Evolutionary conservation across 2,888 invertebrate genomes (phyloP).

Genomic region (Mesoligia furuncula): DNA sequence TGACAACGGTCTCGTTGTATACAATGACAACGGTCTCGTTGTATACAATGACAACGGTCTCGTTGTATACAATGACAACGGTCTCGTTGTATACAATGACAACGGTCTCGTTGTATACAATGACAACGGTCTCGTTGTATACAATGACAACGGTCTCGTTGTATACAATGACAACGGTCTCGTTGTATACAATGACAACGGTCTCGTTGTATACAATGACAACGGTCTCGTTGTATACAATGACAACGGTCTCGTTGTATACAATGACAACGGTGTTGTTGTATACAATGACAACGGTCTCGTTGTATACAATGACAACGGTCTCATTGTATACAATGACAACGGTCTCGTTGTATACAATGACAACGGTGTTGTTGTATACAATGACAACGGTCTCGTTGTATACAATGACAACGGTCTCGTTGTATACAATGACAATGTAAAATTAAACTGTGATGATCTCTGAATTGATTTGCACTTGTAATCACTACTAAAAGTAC

Average conservation of each 20-base stretch:
- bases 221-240: not conserved
- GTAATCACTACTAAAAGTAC: not conserved
- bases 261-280: not conserved
- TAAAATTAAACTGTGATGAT: no score
- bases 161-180: not conserved
- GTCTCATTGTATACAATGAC: not conserved
- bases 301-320: not conserved
- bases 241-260: not conserved
- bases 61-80: not conserved
- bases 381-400: not conserved
- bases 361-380: not conserved
- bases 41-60: not conserved
- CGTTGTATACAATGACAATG: not conserved
- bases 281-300: not conserved
- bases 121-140: not conserved
- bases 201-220: not conserved
- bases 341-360: not conserved
- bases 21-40: not conserved
- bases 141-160: not conserved
- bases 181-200: not conserved
- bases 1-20: not conserved
- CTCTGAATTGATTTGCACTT: not conserved
- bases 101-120: not conserved
- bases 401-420: not conserved
- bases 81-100: not conserved